Evolutionary conservation across 2,888 invertebrate genomes (phyloP).

Genomic region (Morpho achilles): DNA sequence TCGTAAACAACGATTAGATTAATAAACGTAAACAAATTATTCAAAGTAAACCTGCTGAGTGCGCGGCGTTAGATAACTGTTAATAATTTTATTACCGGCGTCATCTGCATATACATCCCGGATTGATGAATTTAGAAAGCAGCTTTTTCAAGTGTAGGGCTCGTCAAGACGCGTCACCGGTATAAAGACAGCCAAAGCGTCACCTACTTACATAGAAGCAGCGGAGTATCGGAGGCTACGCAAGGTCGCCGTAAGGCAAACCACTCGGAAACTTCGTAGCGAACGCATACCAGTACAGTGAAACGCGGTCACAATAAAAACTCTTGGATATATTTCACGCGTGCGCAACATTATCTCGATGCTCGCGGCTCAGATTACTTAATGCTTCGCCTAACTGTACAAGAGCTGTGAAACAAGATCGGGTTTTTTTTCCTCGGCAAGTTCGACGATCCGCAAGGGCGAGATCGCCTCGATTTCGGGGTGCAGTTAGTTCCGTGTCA

Average conservation of each 20-base stretch:
- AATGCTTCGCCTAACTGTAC: slow-evolving; percentile 75
- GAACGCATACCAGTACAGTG: slow-evolving; percentile 52
- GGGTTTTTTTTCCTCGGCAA: slow-evolving; percentile 63
- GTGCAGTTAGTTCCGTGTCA: slow-evolving; percentile 42
- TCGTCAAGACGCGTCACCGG: slow-evolving; percentile 26
- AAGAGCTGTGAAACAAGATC: slow-evolving; percentile 68
- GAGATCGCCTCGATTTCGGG: slow-evolving; percentile 38
- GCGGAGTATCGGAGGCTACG: slow-evolving; percentile 47
- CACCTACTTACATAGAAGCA: slow-evolving; percentile 71
- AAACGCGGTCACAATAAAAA: slow-evolving; percentile 73
- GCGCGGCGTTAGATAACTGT: slow-evolving; percentile 25
- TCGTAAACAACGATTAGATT: slow-evolving; percentile 20
- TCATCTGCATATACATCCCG: slow-evolving; percentile 29
- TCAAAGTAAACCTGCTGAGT: slow-evolving; percentile 25
- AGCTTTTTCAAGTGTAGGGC: slow-evolving; percentile 53
- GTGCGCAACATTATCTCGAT: slow-evolving; percentile 76
- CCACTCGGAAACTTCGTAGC: slow-evolving; percentile 74
- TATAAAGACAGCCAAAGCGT: slow-evolving; percentile 35
- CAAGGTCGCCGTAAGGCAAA: slow-evolving; percentile 78
- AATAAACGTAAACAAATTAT: slow-evolving; percentile 26
- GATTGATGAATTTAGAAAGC: slow-evolving; percentile 57
- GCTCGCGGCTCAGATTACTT: slow-evolving; percentile 75
- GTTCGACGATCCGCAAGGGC: slow-evolving; percentile 66
- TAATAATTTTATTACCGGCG: slow-evolving; percentile 25
- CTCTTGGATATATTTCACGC: slow-evolving; percentile 77